Conservation (phyloP, 2,888 invertebrate genomes). For the Vandiemenella viatica region DNA sequence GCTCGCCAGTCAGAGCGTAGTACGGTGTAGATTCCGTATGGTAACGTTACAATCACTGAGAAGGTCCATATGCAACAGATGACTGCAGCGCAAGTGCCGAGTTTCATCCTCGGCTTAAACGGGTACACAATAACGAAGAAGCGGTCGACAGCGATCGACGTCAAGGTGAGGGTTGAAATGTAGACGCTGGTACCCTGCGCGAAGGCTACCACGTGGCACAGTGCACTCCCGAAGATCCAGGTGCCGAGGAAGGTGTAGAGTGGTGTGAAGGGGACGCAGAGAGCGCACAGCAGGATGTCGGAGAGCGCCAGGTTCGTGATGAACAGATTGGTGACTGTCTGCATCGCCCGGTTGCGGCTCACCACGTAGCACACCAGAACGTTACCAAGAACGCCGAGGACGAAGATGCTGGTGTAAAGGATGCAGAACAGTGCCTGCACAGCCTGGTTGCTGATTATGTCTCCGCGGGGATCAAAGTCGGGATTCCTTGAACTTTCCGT, state of each 20-base stretch:
- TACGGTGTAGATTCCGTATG: slow-evolving; percentile 75
- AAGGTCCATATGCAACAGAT: slow-evolving; percentile 85
- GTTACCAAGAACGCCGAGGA: slow-evolving; percentile 80
- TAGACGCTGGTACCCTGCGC: slow-evolving; percentile 93
- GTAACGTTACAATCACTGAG: slow-evolving; percentile 72
- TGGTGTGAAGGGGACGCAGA: slow-evolving; percentile 94
- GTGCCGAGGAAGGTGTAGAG: slow-evolving; percentile 73
- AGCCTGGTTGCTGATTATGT: slow-evolving; percentile 46
- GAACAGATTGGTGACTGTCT: slow-evolving; percentile 94
- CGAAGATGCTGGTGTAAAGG: slow-evolving; percentile 66
- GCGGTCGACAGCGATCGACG: slow-evolving; percentile 92
- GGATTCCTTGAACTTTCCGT: no score
- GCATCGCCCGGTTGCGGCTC: slow-evolving; percentile 83
- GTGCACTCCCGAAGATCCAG: slow-evolving; percentile 83
- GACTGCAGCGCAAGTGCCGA: slow-evolving; percentile 67
- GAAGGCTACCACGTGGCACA: slow-evolving; percentile 87
- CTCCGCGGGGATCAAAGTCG: no score
- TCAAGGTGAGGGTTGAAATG: slow-evolving; percentile 90
- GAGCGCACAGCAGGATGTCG: slow-evolving; percentile 80
- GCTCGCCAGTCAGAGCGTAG: slow-evolving; percentile 15
- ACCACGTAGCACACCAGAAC: slow-evolving; percentile 88
- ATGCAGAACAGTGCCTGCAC: slow-evolving; percentile 61
- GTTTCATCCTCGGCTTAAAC: slow-evolving; percentile 80
- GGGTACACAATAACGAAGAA: slow-evolving; percentile 96
- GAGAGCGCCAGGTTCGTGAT: slow-evolving; percentile 92